These are phyloP conservation scores for Cistogaster globosa DNA, from an alignment of 2,888 invertebrate species.

Conservation along the genomic window DNA sequence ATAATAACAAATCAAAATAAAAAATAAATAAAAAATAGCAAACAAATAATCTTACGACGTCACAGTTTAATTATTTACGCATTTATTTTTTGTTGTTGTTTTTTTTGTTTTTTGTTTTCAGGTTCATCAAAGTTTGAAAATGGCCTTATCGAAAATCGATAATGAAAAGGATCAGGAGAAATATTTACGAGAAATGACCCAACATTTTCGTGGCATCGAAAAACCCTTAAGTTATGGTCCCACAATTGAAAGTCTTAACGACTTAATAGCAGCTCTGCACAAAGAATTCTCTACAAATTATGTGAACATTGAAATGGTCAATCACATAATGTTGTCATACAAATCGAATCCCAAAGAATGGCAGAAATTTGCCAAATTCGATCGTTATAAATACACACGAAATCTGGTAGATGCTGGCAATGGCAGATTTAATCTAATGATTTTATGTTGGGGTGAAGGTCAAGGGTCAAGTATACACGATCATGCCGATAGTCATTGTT, in stretches of 20 bases:
- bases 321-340: slow-evolving; percentile 89
- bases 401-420: slow-evolving; percentile 98
- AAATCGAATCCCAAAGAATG: slow-evolving; percentile 95
- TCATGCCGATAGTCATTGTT: slow-evolving; percentile 97
- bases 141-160: slow-evolving; percentile 80
- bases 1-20: slow-evolving; percentile 1
- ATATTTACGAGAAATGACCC: slow-evolving; percentile 80
- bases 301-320: slow-evolving; percentile 96
- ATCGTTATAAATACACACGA: slow-evolving; percentile 94
- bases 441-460: slow-evolving; percentile 99
- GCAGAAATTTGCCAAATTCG: slow-evolving; percentile 97
- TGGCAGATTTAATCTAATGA: slow-evolving; percentile 98
- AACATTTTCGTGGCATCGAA: slow-evolving; percentile 81
- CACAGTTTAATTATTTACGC: neutral
- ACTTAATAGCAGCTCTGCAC: slow-evolving; percentile 88
- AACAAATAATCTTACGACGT: slow-evolving; percentile 12
- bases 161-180: slow-evolving; percentile 80
- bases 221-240: slow-evolving; percentile 82
- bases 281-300: slow-evolving; percentile 90
- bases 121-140: slow-evolving; percentile 80
- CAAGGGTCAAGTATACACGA: slow-evolving; percentile 98
- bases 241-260: slow-evolving; percentile 84
- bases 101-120: slow-evolving; percentile 42
- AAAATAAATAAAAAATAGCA: neutral
- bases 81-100: too few relatives aligned